These are phyloP conservation scores for Phacellophora camtschatica DNA, from an alignment of 30 jellyfish, hydroid and myxozoan species.

Conservation along the genomic window DNA sequence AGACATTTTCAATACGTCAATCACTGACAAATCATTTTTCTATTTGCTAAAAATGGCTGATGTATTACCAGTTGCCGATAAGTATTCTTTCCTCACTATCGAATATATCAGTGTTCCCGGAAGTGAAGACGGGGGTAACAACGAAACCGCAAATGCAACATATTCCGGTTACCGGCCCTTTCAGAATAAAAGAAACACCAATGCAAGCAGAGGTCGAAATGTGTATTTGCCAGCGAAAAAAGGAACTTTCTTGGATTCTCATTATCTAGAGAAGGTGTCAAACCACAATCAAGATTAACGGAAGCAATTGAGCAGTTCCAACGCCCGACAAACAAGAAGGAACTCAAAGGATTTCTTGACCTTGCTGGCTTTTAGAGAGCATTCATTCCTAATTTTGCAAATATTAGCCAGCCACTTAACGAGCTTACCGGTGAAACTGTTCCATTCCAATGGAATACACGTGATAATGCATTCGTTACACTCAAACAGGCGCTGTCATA, in stretches of 20 bases:
- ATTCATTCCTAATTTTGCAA: neutral
- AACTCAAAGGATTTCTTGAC: constrained; percentile 2
- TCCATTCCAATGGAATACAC: neutral
- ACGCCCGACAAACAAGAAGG: neutral
- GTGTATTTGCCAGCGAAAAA: neutral
- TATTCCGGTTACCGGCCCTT: too few relatives aligned
- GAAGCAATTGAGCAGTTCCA: neutral
- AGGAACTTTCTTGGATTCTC: constrained; percentile 8
- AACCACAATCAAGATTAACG: neutral
- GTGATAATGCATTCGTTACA: neutral
- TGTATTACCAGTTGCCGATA: too few relatives aligned
- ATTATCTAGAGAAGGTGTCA: neutral
- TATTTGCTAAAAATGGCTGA: too few relatives aligned
- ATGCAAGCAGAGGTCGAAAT: constrained; percentile 14
- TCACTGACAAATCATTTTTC: too few relatives aligned
- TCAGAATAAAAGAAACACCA: too few relatives aligned
- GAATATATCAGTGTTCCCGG: too few relatives aligned
- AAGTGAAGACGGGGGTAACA: too few relatives aligned
- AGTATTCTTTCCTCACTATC: too few relatives aligned
- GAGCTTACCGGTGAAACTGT: neutral
- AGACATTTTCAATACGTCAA: too few relatives aligned
- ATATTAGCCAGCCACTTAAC: constrained; percentile 4
- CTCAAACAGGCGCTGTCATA: too few relatives aligned
- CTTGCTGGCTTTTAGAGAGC: constrained; percentile 13
- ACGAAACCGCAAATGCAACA: too few relatives aligned